Conservation (phyloP, 2,888 invertebrate genomes). For the Ecliptopera silaceata region DNA sequence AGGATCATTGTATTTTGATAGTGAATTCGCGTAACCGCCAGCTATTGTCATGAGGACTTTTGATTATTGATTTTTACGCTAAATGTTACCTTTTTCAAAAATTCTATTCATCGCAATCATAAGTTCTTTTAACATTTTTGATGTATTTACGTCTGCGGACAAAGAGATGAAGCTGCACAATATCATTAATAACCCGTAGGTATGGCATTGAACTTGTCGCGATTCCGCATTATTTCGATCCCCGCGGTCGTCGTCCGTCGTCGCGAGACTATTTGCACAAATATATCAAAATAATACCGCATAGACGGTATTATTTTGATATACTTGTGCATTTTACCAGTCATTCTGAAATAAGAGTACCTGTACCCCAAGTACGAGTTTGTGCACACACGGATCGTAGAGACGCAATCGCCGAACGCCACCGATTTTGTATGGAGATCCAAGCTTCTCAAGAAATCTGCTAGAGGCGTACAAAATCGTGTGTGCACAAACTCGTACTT, state of each 20-base stretch:
- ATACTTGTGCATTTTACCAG: no score
- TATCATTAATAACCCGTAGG: slow-evolving; percentile 76
- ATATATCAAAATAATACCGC: no score
- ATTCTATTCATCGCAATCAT: slow-evolving; percentile 74
- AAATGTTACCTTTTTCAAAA: slow-evolving; percentile 75
- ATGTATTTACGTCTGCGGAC: slow-evolving; percentile 62
- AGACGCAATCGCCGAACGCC: no score
- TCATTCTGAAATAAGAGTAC: no score
- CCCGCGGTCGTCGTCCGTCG: neutral
- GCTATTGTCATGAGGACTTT: slow-evolving; percentile 69
- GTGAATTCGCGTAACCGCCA: slow-evolving; percentile 74
- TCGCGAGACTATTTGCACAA: neutral
- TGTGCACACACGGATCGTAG: no score
- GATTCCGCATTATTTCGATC: slow-evolving; percentile 43
- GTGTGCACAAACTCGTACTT: no score
- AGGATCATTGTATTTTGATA: slow-evolving; percentile 75
- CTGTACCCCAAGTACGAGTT: no score
- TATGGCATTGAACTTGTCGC: slow-evolving; percentile 68
- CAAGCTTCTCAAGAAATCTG: no score
- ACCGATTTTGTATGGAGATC: no score
- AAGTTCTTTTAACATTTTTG: slow-evolving; percentile 70
- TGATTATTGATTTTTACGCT: slow-evolving; percentile 82
- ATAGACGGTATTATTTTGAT: no score
- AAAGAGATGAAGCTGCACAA: slow-evolving; percentile 66
- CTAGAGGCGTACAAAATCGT: no score